Evolutionary conservation across 2,888 invertebrate genomes (phyloP), one percentile per base, ranked within the genome.

Genomic region (Euphydryas editha): DNA sequence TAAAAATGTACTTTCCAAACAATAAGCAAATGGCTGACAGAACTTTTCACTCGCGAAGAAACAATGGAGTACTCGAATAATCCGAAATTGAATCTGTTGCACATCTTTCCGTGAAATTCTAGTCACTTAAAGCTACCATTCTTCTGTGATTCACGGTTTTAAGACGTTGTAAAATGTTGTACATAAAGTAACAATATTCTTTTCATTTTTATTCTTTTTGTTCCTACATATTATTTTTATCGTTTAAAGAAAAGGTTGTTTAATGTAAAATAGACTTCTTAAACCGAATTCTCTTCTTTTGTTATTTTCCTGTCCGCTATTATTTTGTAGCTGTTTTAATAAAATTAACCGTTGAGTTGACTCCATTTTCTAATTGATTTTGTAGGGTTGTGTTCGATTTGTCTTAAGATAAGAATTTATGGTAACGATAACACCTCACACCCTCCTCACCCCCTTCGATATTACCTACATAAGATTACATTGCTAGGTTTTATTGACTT

Each of bases 11-110:
- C 24, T 51, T 8, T 21, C 21, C 24, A 15, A 24, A 51, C 49
- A 51, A 51, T 51, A 51, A 51, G 49, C 7, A 51, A 24, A 51
- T 24, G 21, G 49, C 49, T n/a, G 21, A 15, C n/a, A 24, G 49
- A 51, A 51, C 49, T n/a, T 24, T 51, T 24, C 49, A 21, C 15
- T 51, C 15, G 1, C 47, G 13, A 51, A 5, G 49, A 51, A 51
- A 51, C 49, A n/a, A 51, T 51, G 49, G 1, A 21, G n/a, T 24
- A 21, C 20, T 51, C 49, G 21, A 24, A 21, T 21, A 51, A 24
- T 51, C 15, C 20, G 5, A 6, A 21, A 51, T 51, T 51, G 24
- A 51, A 51, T 51, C 49, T 21, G 49, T 51, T 51, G 21, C 49
- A 51, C 49, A n/a, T 24, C 24, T 51, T n/a, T 13, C 20, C 21